Evolutionary conservation across 2,888 invertebrate genomes (phyloP).

Genomic region (Atethmia centrago): DNA sequence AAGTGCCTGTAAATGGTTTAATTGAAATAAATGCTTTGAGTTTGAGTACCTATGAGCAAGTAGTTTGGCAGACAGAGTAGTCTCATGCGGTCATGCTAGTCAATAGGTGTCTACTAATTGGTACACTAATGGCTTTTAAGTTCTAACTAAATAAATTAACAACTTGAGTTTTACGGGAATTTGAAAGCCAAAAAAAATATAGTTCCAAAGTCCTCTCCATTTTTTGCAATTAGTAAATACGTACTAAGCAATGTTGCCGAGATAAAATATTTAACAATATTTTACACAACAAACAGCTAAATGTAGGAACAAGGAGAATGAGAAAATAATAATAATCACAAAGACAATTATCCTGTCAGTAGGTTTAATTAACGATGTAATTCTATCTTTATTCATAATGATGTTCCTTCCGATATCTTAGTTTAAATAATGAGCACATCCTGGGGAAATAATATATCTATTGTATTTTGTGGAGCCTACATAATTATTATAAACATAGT

Average conservation of each 20-base stretch:
- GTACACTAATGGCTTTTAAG: neutral
- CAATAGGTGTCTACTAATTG: neutral
- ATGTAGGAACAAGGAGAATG: conserved; percentile 10
- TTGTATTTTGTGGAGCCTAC: conserved; percentile 7
- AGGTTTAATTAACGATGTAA: conserved; percentile 40
- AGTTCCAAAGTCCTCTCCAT: neutral
- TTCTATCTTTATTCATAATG: conserved; percentile 34
- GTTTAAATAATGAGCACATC: conserved; percentile 36
- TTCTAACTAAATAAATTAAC: neutral
- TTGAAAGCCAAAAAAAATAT: neutral
- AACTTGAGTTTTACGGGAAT: no score
- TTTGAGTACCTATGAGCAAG: no score
- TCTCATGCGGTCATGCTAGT: neutral
- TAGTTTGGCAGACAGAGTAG: neutral
- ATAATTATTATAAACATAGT: no score
- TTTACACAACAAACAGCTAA: neutral
- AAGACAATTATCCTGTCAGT: conserved; percentile 32
- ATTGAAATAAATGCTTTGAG: no score
- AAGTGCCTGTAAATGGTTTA: no score
- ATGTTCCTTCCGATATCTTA: conserved; percentile 23
- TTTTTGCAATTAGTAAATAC: neutral
- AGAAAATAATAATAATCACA: conserved; percentile 22
- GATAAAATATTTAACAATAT: conserved; percentile 19
- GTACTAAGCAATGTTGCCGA: conserved; percentile 8
- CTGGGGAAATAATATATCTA: neutral